Percentiles rank a stretch among this genome's conserved stretches.
phyloP scores from a whole-genome alignment of 2,888 invertebrate genomes.

The Synergus gifuensis region DNA sequence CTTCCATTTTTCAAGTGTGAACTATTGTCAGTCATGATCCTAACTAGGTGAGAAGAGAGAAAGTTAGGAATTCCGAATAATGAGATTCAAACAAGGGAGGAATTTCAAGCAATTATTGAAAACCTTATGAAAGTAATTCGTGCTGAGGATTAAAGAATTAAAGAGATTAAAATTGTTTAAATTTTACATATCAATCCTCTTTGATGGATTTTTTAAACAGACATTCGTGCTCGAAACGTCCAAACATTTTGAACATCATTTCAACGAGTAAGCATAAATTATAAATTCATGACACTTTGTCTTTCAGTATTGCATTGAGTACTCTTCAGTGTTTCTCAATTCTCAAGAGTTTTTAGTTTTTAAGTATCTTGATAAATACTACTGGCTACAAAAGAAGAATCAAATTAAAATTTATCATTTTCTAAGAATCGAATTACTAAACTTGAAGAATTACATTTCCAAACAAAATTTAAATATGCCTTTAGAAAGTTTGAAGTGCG shows the following conservation, averaged over 20 bases:
- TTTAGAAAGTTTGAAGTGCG: neutral
- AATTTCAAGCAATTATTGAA: neutral
- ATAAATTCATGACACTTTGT: neutral
- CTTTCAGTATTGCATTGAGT: neutral
- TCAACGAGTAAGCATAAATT: constrained; percentile 9
- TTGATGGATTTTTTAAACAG: neutral
- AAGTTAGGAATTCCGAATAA: neutral
- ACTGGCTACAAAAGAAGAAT: neutral
- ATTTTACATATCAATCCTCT: neutral
- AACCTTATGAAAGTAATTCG: neutral
- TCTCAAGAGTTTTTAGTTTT: neutral
- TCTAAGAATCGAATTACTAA: neutral
- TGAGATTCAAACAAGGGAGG: neutral
- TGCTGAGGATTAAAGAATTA: neutral
- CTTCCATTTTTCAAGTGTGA: constrained; percentile 4
- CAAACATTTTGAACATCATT: neutral
- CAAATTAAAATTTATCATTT: neutral
- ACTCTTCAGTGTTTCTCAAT: constrained; percentile 4
- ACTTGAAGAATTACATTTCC: neutral
- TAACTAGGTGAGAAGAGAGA: neutral
- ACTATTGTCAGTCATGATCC: neutral
- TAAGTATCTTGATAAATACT: neutral
- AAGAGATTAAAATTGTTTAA: neutral
- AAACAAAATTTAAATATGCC: neutral
- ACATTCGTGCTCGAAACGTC: neutral